Conservation (phyloP, 2,797 vertebrate genomes). For the Bryconaethiops microstoma region DNA sequence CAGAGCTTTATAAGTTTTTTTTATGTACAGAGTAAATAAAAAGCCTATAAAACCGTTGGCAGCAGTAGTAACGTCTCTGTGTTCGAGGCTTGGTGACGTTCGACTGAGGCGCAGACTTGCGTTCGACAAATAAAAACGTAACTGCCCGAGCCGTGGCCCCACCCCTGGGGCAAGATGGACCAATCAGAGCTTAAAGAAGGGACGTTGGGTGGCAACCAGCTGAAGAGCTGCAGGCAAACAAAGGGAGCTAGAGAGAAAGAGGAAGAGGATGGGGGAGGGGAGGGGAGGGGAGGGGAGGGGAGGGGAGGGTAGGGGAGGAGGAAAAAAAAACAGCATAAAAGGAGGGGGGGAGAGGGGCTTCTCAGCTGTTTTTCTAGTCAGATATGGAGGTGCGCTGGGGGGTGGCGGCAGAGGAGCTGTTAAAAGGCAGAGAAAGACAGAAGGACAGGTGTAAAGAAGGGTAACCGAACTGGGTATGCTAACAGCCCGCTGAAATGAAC, state of each 20-base stretch:
- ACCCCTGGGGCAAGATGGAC: conserved; percentile 57
- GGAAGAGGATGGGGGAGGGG: conserved; percentile 61
- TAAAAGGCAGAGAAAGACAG: conserved; percentile 1
- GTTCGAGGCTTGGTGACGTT: background rate
- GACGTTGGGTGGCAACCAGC: conserved; percentile 73
- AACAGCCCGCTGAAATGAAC: conserved; percentile 2
- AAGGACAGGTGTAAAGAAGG: background rate
- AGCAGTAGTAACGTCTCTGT: background rate
- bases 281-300: conserved; percentile 33
- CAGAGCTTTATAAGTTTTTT: background rate
- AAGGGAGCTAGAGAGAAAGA: conserved; percentile 65
- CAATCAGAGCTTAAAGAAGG: conserved; percentile 68
- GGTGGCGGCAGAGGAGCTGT: background rate
- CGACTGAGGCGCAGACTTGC: conserved; percentile 6
- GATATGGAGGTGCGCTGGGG: conserved; percentile 7
- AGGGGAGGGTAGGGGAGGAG: conserved; percentile 71
- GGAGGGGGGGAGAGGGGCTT: background rate
- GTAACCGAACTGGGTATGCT: background rate
- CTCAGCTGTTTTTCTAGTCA: conserved; percentile 56
- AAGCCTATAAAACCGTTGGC: background rate
- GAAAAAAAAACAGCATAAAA: conserved; percentile 38
- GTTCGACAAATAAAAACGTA: conserved; percentile 64
- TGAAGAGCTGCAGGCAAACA: conserved; percentile 73
- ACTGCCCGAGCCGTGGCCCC: conserved; percentile 25
- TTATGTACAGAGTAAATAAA: background rate